Evolutionary conservation across 2,113 vertebrate genomes (phyloP), one percentile per base, ranked within the genome.

Genomic region (Engystomops pustulosus): DNA sequence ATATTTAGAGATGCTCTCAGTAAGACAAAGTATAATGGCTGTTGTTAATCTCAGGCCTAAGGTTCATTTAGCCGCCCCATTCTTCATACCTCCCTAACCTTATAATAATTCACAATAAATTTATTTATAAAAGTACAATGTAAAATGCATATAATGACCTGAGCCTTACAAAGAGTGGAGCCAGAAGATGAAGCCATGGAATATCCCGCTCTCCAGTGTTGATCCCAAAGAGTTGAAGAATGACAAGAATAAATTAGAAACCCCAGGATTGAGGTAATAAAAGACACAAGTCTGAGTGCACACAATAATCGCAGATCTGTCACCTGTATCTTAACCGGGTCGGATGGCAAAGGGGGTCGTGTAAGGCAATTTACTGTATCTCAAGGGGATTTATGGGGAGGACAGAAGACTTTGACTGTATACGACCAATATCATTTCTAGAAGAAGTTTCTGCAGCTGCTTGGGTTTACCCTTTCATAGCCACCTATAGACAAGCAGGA

Each of bases 301-400:
- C 12, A 27, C 38, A 45, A 45, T 45, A 47, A 72, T 45, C 25
- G n/a, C n/a, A 72, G 38, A 41, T 45, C 69, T 5, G 38, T 72
- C 69, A 72, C 69, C 69, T 27, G n/a, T 45, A 27, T 45, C 69
- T 12, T 47, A 25, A 41, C 20, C 5, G 38, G 69, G 69, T 72
- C 69, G 47, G 38, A 72, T 27, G 69, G n/a, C 69, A 72, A 4
- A 0, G 15, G 69, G 69, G 69, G 23, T 72, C 69, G 8, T 47
- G 41, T 45, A 72, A 72, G 36, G 47, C 69, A 72, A 72, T 72
- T 72, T 45, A 72, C 41, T 72, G 38, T 12, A 23, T 45, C 38
- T 71, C 36, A 41, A 71, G 69, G 36, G n/a, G n/a, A 45, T 23
- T 72, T 72, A 72, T n/a, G 41, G 12, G 30, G 38, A 23, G 23